Evolutionary conservation across 2,797 vertebrate species (phyloP), one percentile per base, ranked within the genome.

Genomic region (Arremon aurantiirostris): DNA sequence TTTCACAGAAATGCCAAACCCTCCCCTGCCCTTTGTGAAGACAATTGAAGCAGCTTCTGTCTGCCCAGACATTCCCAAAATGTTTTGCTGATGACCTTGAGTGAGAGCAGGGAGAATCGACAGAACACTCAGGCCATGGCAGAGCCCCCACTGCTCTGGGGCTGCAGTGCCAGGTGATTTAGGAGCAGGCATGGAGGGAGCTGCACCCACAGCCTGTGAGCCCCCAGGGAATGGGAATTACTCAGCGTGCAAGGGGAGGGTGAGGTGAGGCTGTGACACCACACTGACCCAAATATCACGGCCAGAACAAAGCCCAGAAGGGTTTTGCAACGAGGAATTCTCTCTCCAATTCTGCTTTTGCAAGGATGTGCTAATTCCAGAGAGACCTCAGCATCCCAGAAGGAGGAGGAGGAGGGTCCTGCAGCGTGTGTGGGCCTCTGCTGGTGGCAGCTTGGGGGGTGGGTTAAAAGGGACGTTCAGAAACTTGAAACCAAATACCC

Each of bases 1-100:
- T 95, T 90, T 96, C 78, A 41, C 66, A 81, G 87, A 95, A 94
- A 92, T 92, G 93, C 92, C 94, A 94, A 80, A 78, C 65, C 90
- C 87, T 93, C 85, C 91, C 63, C 78, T 96, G 94, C 94, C 89
- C 91, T 97, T 96, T 90, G 85, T 82, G 85, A 57, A 96, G 87
- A 69, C 89, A 82, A 60, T 79, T 35, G 68, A 18, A 78, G 44
- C 66, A 47, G 78, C n/a, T 41, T 89, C 28, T 39, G 61, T 61
- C 83, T 85, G 91, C 90, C 53, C 34, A 89, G 86, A 69, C 72
- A 37, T 91, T 91, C 87, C 90, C 89, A 56, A 79, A 70, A 55
- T 73, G 56, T 88, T 83, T 81, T 68, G 44, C 63, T 65, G 82
- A 8, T 65, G 83, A 86, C 91, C 95, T 81, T 96, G 92, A 82